A percentile compares a stretch with the other conserved stretches of the same genome.
Conservation (phyloP, 2,888 invertebrate species). For the Dolichopus griseipennis region DNA sequence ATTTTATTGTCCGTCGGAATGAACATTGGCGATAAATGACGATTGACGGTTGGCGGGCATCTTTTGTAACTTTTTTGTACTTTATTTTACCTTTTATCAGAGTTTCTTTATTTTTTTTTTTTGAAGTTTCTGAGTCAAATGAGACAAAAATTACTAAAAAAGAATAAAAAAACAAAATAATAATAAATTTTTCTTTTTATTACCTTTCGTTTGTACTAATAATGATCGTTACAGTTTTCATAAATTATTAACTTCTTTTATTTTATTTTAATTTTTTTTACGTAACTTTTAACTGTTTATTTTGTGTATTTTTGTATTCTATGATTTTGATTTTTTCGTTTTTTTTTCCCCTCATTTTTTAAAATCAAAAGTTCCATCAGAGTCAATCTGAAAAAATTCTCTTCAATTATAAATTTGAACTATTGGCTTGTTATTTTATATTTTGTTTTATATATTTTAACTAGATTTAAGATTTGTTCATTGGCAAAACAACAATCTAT, state of each 20-base stretch:
- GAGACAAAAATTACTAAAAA: neutral
- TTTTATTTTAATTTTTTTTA: neutral
- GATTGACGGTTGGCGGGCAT: conserved; percentile 4
- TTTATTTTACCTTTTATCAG: too few relatives aligned
- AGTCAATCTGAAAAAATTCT: neutral
- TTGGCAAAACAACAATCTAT: too few relatives aligned
- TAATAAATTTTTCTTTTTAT: neutral
- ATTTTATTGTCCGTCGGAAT: neutral
- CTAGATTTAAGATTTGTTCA: too few relatives aligned
- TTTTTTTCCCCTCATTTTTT: too few relatives aligned
- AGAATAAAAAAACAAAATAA: neutral
- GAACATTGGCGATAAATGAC: conserved; percentile 4
- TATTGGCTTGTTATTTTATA: neutral
- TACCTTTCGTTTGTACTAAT: neutral
- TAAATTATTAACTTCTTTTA: neutral
- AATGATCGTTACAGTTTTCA: neutral
- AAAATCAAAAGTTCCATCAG: neutral
- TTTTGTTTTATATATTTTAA: too few relatives aligned
- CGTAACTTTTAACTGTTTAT: neutral
- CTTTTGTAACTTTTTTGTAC: neutral
- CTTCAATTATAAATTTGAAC: neutral
- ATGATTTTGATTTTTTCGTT: neutral
- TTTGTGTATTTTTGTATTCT: too few relatives aligned
- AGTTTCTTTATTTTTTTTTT: too few relatives aligned
- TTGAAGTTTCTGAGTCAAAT: neutral